Evolutionary conservation across 2,113 vertebrate species (phyloP), one percentile per base, ranked within the genome.

Genomic region (Cichladusa arquata): DNA sequence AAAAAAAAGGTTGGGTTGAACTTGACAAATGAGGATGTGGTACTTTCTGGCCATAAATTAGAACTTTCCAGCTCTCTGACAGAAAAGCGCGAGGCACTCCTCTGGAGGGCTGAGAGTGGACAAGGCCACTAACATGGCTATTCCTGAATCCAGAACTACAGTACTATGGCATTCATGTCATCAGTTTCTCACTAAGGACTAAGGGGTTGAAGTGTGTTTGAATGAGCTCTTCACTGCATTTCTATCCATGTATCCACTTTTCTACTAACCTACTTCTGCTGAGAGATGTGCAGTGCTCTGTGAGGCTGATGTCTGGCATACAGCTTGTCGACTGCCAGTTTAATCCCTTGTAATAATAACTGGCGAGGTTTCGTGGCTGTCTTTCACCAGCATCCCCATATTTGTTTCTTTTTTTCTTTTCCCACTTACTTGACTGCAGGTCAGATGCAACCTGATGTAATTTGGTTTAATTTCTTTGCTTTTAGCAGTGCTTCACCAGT

Each of bases 281-380:
- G 80, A 45, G 34, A 79, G 86, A 84, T 87, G 48, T 61, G 40
- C 23, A n/a, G 51, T 56, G n/a, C n/a, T 65, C 76, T 83, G 0
- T n/a, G 70, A 81, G 48, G 81, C 48, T 53, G 31, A 86, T 38
- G 48, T 67, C 36, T 62, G 26, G 34, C 50, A 42, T 25, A 73
- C 26, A 67, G 86, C 76, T 81, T 83, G 86, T 73, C 4, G 0
- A 69, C 70, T 77, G 70, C 45, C 84, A 70, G 14, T 80, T 91
- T 92, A 95, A 89, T 80, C 73, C 33, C 50, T 40, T 36, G 9
- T 40, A 93, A 84, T 60, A 93, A 78, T 72, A 95, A 89, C 70
- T 64, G 51, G 40, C 2, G 1, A 23, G 48, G 24, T 70, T 89
- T 87, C 87, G 61, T 76, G 53, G 36, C 28, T 93, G 56, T 77